Percentiles rank a stretch among this genome's conserved stretches.
phyloP scores from a whole-genome alignment of 2,797 vertebrate genomes.

The Brachyalestes nurse region DNA sequence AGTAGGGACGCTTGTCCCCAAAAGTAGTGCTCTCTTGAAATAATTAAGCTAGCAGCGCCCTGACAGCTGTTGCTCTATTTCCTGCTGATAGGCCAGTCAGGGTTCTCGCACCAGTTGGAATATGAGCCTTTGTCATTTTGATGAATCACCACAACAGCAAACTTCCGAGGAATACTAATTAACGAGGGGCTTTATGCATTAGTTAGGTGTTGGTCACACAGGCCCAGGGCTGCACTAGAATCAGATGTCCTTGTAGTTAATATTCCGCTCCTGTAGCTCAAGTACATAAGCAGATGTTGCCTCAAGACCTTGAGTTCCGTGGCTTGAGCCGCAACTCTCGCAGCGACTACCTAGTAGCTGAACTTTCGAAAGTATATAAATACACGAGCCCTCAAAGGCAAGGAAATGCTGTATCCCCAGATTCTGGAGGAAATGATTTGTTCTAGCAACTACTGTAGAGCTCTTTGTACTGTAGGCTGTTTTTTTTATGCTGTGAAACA shows the following conservation, averaged over 20 bases:
- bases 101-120: constrained; percentile 50
- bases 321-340: constrained; percentile 33
- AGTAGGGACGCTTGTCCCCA: constrained; percentile 9
- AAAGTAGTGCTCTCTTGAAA: constrained; percentile 47
- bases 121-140: constrained; percentile 60
- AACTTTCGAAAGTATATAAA: constrained; percentile 34
- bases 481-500: background rate
- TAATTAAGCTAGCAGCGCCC: constrained; percentile 44
- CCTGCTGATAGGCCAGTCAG: constrained; percentile 48
- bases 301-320: constrained; percentile 44
- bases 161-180: constrained; percentile 64
- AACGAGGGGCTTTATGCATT: constrained; percentile 57
- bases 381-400: background rate
- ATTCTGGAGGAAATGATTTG: constrained; percentile 12
- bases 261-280: constrained; percentile 53
- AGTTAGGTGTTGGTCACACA: constrained; percentile 54
- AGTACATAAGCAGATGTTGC: constrained; percentile 57
- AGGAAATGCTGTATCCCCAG: too few relatives aligned
- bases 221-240: constrained; percentile 50
- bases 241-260: constrained; percentile 58
- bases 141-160: constrained; percentile 58
- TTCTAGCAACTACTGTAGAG: background rate
- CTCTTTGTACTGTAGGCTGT: background rate
- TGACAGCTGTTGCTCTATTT: constrained; percentile 54
- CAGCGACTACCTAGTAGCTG: constrained; percentile 4